Base-by-base conservation (phyloP, 1,140 invertebrate genomes). In the Drosophila prosaltans region DNA sequence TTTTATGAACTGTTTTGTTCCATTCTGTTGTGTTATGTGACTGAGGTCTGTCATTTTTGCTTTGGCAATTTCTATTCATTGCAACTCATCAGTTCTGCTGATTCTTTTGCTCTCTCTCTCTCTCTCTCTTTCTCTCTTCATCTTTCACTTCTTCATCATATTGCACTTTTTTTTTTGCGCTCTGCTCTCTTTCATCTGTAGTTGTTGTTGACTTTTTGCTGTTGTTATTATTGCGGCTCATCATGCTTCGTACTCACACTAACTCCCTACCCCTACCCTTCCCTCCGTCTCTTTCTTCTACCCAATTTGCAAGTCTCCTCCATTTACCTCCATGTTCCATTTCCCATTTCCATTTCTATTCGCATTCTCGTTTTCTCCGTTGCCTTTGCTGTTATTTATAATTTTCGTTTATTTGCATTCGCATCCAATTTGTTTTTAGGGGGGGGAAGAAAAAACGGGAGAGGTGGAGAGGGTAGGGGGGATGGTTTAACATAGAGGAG, bases 371-470 rank as follows among this genome's bases (percentile, higher is more conserved):
- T 43, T 45, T 57, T 64, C 57, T 74, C 45, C 60, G 67, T 75
- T 74, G 54, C 69, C 67, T 21, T 80, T 90, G 80, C 83, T 90
- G 88, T 90, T 90, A 90, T 91, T 90, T 90, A 90, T 90, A 90
- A 90, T 90, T 90, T 90, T 91, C 88, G 82, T 90, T 90, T 90
- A 90, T 90, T 90, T 90, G 88, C 88, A 90, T 90, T 90, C 88
- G 88, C 88, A 90, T 90, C 88, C 88, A 90, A 90, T 91, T 90
- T 90, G 80, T 91, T 88, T 86, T 80, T 80, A 65, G 63, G 76
- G 72, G 72, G 45, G 21, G 8, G 8, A 8, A 26, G 21, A 11
- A 8, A 16, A 16, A 48, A 16, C 16, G 16, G 16, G 45, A 16
- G 45, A 24, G 45, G 16, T 6, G 45, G 2, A 7, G 16, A 45